These are phyloP conservation scores for Eupithecia subumbrata DNA, from an alignment of 2,888 invertebrate genomes.

Conservation along the genomic window DNA sequence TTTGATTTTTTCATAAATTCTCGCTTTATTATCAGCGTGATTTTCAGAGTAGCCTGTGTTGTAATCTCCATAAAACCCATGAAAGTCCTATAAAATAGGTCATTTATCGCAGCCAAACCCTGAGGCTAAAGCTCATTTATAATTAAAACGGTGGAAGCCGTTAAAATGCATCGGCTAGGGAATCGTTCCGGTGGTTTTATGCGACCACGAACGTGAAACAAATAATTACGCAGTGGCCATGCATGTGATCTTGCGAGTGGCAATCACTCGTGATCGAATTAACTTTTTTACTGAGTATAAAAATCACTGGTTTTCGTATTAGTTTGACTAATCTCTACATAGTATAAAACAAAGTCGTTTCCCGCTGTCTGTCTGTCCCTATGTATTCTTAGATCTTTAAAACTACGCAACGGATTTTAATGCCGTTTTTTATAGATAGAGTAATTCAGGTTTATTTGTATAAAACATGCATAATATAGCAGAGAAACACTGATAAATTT, in stretches of 20 bases:
- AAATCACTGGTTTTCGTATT: neutral
- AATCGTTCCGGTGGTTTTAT: conserved; percentile 45
- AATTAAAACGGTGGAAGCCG: conserved; percentile 32
- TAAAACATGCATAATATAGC: too few species aligned
- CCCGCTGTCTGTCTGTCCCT: too few species aligned
- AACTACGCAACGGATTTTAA: too few species aligned
- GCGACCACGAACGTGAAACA: conserved; percentile 37
- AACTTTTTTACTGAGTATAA: neutral
- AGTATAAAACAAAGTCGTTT: too few species aligned
- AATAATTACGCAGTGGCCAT: conserved; percentile 35
- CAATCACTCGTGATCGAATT: neutral
- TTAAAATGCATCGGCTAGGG: conserved; percentile 47
- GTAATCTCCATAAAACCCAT: conserved; percentile 12
- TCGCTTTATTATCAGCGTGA: neutral
- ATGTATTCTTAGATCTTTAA: too few species aligned
- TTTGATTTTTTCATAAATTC: neutral
- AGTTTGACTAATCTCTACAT: too few species aligned
- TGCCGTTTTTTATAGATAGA: too few species aligned
- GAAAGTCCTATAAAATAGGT: conserved; percentile 13
- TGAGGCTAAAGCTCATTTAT: conserved; percentile 7
- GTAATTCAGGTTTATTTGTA: too few species aligned
- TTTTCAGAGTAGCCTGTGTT: neutral
- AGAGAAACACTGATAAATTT: too few species aligned
- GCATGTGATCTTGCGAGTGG: neutral
- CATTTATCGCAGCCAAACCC: conserved; percentile 39